Conservation (phyloP, 2,797 vertebrate species). For the Oreochromis grahami region DNA sequence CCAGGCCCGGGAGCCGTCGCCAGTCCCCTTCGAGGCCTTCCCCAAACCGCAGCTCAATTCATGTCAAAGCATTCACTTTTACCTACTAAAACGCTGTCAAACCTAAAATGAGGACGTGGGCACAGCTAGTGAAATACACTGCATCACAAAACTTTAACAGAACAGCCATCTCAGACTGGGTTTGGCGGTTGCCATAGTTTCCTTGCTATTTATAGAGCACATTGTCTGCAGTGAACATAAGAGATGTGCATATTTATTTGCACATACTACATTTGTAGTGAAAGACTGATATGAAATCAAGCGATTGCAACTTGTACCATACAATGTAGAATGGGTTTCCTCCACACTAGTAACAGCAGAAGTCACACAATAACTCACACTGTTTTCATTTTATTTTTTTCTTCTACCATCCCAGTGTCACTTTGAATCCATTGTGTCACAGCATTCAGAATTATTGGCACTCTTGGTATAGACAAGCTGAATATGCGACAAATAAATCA, state of each 20-base stretch:
- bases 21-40: too few species aligned
- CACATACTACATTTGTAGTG: neutral
- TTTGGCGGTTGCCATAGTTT: neutral
- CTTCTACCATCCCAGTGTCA: conserved; percentile 16
- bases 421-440: conserved; percentile 30
- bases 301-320: too few species aligned
- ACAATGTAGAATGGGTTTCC: neutral
- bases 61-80: too few species aligned
- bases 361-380: conserved; percentile 6
- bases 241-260: neutral
- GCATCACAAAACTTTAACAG: neutral
- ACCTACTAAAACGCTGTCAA: too few species aligned
- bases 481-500: conserved; percentile 43
- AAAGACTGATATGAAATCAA: neutral
- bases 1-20: too few species aligned
- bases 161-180: neutral
- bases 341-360: neutral
- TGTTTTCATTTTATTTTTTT: conserved; percentile 35
- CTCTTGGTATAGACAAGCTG: conserved; percentile 32
- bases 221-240: neutral
- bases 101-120: too few species aligned
- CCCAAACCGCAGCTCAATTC: too few species aligned
- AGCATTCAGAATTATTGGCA: conserved; percentile 55
- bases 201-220: neutral
- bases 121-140: neutral